Conservation (phyloP, 2,888 invertebrate genomes). For the Drosophila anomalipes region DNA sequence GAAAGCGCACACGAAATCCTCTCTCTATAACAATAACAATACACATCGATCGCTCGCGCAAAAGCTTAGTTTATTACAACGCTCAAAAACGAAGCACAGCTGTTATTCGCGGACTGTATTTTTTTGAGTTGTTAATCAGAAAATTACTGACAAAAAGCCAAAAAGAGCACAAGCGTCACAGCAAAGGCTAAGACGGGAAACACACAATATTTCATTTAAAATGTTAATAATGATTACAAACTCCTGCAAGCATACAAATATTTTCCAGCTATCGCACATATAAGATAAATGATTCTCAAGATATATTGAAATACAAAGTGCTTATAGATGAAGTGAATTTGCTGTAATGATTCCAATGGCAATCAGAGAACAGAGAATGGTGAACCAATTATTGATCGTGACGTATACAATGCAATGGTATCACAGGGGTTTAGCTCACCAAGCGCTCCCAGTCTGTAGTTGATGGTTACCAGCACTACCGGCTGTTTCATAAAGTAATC, state of each 20-base stretch:
- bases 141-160: neutral
- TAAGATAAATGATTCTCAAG: neutral
- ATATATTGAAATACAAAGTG: neutral
- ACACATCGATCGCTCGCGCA: neutral
- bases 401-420: neutral
- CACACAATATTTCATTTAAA: neutral
- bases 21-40: neutral
- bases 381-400: neutral
- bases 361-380: neutral
- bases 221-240: neutral
- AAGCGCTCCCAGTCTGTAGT: constrained; percentile 86
- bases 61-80: neutral
- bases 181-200: neutral
- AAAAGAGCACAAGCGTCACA: neutral
- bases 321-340: neutral
- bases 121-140: neutral
- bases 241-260: neutral
- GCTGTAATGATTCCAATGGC: neutral
- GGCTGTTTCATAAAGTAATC: constrained; percentile 86
- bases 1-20: neutral
- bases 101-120: neutral
- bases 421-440: constrained; percentile 63
- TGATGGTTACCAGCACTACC: constrained; percentile 85
- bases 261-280: neutral
- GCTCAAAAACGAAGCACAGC: neutral